Evolutionary conservation across 2,113 vertebrate genomes (phyloP).

Genomic region (Heteronetta atricapilla): DNA sequence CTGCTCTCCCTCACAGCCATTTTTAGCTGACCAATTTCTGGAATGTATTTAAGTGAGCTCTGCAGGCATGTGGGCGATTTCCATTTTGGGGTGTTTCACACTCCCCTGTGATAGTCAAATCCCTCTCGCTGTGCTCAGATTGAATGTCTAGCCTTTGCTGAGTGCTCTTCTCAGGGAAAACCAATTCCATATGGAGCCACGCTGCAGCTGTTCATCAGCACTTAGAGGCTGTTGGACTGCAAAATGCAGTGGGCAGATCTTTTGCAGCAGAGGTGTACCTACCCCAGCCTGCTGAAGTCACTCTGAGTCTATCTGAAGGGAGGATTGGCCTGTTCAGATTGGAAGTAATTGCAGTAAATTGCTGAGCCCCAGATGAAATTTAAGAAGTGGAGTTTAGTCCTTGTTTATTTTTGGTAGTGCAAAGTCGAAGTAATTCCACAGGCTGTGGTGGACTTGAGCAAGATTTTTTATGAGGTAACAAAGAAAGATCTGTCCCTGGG

Average conservation of each 20-base stretch:
- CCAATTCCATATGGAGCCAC: background rate
- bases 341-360: slow-evolving; percentile 4
- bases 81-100: background rate
- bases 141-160: background rate
- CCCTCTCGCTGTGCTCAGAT: background rate
- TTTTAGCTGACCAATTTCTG: slow-evolving; percentile 10
- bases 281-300: background rate
- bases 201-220: background rate
- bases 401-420: slow-evolving; percentile 53
- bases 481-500: background rate
- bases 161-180: background rate
- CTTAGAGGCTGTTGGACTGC: rapidly evolving
- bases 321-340: background rate
- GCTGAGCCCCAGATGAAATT: slow-evolving; percentile 3
- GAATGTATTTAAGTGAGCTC: background rate
- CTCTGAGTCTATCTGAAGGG: background rate
- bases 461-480: slow-evolving; percentile 11
- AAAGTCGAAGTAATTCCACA: slow-evolving; percentile 58
- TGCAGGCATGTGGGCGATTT: background rate
- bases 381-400: background rate
- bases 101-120: background rate
- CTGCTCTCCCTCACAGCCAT: background rate
- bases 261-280: background rate
- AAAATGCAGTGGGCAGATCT: background rate
- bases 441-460: background rate